Evolutionary conservation across 2,113 vertebrate genomes (phyloP), one percentile per base, ranked within the genome.

Genomic region (Noctilio leporinus): DNA sequence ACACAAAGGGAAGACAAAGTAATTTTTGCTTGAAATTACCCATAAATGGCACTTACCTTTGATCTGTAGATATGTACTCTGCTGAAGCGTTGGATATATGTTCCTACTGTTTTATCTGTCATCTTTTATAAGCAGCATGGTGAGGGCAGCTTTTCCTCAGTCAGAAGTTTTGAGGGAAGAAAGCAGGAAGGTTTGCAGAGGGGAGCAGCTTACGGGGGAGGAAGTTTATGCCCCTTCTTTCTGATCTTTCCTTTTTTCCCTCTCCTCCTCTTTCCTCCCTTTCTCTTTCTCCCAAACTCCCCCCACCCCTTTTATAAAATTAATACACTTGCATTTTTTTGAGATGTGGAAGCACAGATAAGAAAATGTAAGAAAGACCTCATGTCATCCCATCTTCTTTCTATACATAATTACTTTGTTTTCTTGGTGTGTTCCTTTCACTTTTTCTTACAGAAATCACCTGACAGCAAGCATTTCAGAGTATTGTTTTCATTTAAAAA

Each of bases 11-110:
- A 93, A 96, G 76, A 76, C 38, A 84, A 72, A 87, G 53, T 57
- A 57, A 62, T 81, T 90, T 92, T 93, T 72, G 72, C 55, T 84
- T 83, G 55, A 93, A 96, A 90, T 91, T 84, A 84, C 57, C 28
- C 14, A 40, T 88, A 75, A 7, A 84, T 59, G 53, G 47, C 59
- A 87, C 85, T 93, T 89, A 40, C 35, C 90, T 96, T 86, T 87
- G 59, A 93, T 84, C 80, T 91, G 11, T 64, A 83, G 75, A 80
- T 76, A 78, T 80, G 70, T 65, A 26, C 80, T 73, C 53, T 84
- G 90, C 22, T 30, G 35, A 26, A 16, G 12, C n/a, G 4, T 7
- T 24, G 57, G 35, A 6, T 59, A 43, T n/a, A 38, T 6, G 26
- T 73, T 53, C 49, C 62, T 7, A 4, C 75, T 26, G 57, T 93